Base-by-base conservation (phyloP, 2,113 vertebrate species). In the Martes martes region DNA sequence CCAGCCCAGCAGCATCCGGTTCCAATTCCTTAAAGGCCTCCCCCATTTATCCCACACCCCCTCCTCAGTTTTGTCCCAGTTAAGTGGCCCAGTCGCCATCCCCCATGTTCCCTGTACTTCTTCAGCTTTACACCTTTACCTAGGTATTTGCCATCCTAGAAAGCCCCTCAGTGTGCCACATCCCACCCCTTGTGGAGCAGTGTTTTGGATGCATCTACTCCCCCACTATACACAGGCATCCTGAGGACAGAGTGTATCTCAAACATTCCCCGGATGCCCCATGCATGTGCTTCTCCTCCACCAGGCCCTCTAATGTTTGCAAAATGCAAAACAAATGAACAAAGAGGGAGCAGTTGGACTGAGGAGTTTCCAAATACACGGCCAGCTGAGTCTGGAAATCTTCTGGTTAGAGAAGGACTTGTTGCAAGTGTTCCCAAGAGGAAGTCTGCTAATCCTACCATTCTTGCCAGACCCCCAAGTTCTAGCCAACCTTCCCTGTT, bases 291-390 rank as follows among this genome's bases (percentile, higher is more conserved):
- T 47, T 92, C 83, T 83, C 52, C 83, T 67, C 55, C 23, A 31
- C 8, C 4, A 14, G 76, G 63, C 47, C n/a, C 36, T 92, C 57
- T 39, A 65, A 84, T 23, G 69, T 80, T 28, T 94, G 28, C 55
- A 85, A 90, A 96, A 86, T 55, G 33, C 73, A 85, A 94, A 94
- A 84, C 74, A 95, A 80, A 52, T n/a, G 24, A 89, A 63, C 11
- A 24, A 84, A 74, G 57, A 73, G 6, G 39, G 47, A 69, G 21
- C 11, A 39, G 52, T 4, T 42, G 31, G 55, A 16, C 24, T 50
- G 45, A 71, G 73, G 76, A 86, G n/a, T 67, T 88, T 89, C 91
- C 78, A 94, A 94, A 52, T 3, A 23, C 76, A 63, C 0, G 36
- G 63, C 57, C n/a, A 71, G 19, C 52, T 19, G 26, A 63, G n/a